Conservation (phyloP, 2,888 invertebrate genomes). For the Hymenopus coronatus region DNA sequence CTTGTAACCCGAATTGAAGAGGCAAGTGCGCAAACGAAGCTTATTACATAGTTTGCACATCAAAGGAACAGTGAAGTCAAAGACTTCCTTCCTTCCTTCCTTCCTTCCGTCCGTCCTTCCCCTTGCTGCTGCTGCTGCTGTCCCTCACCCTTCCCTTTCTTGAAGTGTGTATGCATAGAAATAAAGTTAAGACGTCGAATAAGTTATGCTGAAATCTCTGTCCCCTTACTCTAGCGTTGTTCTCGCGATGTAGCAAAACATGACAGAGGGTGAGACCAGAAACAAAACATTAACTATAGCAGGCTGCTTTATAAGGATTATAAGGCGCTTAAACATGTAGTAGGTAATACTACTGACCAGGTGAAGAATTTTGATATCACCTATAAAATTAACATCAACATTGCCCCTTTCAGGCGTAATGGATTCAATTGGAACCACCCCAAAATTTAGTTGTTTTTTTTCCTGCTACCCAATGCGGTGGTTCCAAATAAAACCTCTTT, state of each 20-base stretch:
- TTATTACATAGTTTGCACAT: slow-evolving; percentile 19
- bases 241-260: background rate
- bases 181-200: background rate
- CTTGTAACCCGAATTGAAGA: background rate
- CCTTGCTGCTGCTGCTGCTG: background rate
- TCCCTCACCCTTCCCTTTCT: background rate
- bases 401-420: no score
- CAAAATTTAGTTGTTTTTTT: no score
- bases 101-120: background rate
- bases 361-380: no score
- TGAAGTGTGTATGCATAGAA: background rate
- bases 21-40: slow-evolving; percentile 7
- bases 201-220: background rate
- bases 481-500: no score
- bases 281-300: no score
- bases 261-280: background rate
- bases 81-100: background rate
- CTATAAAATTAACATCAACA: no score
- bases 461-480: no score
- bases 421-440: no score
- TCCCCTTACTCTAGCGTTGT: background rate
- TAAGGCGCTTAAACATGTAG: no score
- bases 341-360: no score
- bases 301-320: no score
- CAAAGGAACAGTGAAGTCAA: slow-evolving; percentile 8